phyloP scores from a whole-genome alignment of 2,888 invertebrate genomes.

The Mesorhabditis sp. region DNA sequence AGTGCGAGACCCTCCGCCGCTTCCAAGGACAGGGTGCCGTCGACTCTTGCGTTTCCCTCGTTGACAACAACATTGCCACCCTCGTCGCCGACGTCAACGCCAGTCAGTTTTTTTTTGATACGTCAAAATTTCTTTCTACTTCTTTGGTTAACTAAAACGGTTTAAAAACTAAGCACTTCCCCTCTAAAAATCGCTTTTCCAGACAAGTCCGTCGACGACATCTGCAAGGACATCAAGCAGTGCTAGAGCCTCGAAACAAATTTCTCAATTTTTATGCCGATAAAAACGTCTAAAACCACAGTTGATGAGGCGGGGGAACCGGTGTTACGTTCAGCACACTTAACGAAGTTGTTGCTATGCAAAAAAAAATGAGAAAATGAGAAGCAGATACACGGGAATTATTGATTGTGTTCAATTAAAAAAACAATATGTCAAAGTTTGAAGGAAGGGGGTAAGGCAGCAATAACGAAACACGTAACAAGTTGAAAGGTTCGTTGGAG shows the following conservation, averaged over 20 bases:
- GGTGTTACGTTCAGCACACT: too few species aligned
- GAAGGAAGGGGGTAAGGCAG: not conserved
- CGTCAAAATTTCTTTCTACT: not conserved
- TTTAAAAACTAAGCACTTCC: not conserved
- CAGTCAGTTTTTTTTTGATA: not conserved
- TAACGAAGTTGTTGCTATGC: too few species aligned
- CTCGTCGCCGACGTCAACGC: not conserved
- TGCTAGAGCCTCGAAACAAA: not conserved
- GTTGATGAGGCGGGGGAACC: too few species aligned
- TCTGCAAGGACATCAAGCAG: constrained; percentile 2
- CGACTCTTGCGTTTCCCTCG: not conserved
- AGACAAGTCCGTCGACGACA: not conserved
- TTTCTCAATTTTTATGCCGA: not conserved
- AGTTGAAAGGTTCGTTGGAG: not conserved
- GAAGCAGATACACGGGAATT: too few species aligned
- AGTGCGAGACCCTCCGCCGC: constrained; percentile 1
- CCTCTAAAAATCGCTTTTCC: not conserved
- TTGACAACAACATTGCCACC: constrained; percentile 4
- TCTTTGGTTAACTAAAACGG: not conserved
- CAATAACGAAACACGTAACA: not conserved
- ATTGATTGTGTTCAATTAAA: too few species aligned
- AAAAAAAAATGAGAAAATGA: too few species aligned
- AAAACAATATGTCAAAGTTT: too few species aligned
- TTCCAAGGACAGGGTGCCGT: not conserved
- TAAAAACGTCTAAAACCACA: too few species aligned